Evolutionary conservation across 2,888 invertebrate species (phyloP).

Genomic region (Lasioglossum oenotherae): DNA sequence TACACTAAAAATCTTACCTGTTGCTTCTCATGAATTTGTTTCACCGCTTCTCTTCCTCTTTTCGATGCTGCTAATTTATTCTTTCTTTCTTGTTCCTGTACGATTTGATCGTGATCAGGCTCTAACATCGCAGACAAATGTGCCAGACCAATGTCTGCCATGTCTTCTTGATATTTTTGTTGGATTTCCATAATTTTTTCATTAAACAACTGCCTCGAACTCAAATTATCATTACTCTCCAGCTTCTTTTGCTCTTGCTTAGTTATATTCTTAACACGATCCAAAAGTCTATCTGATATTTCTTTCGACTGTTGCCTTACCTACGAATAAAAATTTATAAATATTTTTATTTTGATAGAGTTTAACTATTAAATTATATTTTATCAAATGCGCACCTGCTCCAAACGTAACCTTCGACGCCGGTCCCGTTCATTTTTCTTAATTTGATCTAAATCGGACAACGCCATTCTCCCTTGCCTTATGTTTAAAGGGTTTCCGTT

Average conservation of each 20-base stretch:
- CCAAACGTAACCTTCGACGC: constrained; percentile 86
- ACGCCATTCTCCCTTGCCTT: constrained; percentile 84
- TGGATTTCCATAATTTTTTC: constrained; percentile 85
- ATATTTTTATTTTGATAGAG: neutral
- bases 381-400: constrained; percentile 85
- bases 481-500: constrained; percentile 86
- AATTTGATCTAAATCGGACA: constrained; percentile 85
- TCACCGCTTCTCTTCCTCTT: constrained; percentile 83
- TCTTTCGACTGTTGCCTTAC: constrained; percentile 88
- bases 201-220: constrained; percentile 86
- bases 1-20: constrained; percentile 72
- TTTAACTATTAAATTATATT: no score
- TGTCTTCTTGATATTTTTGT: constrained; percentile 85
- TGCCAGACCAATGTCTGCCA: constrained; percentile 85
- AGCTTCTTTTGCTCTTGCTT: constrained; percentile 85
- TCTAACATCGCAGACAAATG: constrained; percentile 84
- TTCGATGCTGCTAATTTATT: constrained; percentile 80
- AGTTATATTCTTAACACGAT: constrained; percentile 86
- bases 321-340: constrained; percentile 77
- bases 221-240: constrained; percentile 85
- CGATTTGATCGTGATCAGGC: constrained; percentile 80
- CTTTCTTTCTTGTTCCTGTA: constrained; percentile 71
- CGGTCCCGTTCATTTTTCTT: constrained; percentile 86
- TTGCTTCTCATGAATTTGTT: constrained; percentile 76
- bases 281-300: constrained; percentile 86